Percentiles rank a stretch among this genome's conserved stretches.
Evolutionary conservation across 2,888 invertebrate species (phyloP).

Genomic region (Plebejus anna): DNA sequence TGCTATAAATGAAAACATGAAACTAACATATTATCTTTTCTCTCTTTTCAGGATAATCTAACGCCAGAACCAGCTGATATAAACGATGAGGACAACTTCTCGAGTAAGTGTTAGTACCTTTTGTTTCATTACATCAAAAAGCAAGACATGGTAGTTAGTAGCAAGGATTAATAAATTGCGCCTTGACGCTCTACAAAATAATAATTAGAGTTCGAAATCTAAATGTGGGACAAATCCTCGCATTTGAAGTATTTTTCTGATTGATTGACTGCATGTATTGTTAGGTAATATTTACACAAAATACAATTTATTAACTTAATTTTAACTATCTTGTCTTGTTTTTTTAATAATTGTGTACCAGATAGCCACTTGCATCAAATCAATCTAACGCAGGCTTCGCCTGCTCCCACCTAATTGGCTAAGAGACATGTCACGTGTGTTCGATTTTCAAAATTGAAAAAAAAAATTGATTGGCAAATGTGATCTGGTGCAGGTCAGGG

Average conservation of each 20-base stretch:
- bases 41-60: slow-evolving; percentile 84
- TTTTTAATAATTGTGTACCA: slow-evolving; percentile 20
- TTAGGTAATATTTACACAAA: neutral
- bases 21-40: slow-evolving; percentile 33
- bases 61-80: slow-evolving; percentile 85
- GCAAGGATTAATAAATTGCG: neutral
- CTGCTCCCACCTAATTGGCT: slow-evolving; percentile 50
- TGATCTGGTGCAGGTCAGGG: slow-evolving; percentile 80
- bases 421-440: slow-evolving; percentile 31
- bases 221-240: neutral
- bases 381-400: slow-evolving; percentile 51
- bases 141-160: slow-evolving; percentile 13
- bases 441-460: slow-evolving; percentile 50
- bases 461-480: slow-evolving; percentile 65
- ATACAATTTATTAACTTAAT: neutral
- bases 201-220: neutral
- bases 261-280: neutral
- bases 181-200: neutral
- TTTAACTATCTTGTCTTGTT: slow-evolving; percentile 15
- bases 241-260: neutral
- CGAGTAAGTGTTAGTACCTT: slow-evolving; percentile 75
- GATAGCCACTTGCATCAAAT: slow-evolving; percentile 77
- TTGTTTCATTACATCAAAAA: neutral
- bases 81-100: slow-evolving; percentile 85
- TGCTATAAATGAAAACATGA: neutral